Evolutionary conservation across 2,888 invertebrate species (phyloP), one percentile per base, ranked within the genome.

Genomic region (Pyrgus malvae): DNA sequence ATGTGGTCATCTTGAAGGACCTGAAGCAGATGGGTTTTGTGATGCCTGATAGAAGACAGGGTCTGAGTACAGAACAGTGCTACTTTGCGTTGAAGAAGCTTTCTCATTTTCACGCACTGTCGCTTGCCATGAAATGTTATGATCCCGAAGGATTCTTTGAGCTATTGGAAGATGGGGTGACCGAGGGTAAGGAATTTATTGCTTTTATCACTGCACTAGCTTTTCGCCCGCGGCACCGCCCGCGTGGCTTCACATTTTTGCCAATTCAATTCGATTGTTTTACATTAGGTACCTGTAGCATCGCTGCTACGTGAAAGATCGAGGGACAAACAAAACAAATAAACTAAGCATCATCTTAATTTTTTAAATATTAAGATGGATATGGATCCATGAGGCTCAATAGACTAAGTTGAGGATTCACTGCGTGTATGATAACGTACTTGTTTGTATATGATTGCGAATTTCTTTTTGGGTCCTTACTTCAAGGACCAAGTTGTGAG

Each of bases 81-180:
- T 85, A 89, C 57, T 85, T 91, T 1, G 91, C 93, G 2, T 71
- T 94, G 61, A 91, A 89, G 63, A 90, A 93, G 59, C 75, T 94
- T 31, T 93, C 93, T 0, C 92, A 91, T 59, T 91, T 94, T 59
- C 94, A 94, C 65, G 92, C 93, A 0, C 72, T 93, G 21, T 93
- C 94, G 0, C 69, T 94, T 58, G 92, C 92, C 0, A 92, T 93
- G 83, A 93, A 93, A 67, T 87, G 84, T 57, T 88, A 92, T 45
- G 79, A 91, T 58, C 92, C 92, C 17, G 89, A 91, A 56, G 84
- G 82, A 9, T 93, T 93, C 59, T 90, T 91, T 50, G 91, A 91
- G 58, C 72, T 91, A 21, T 56, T 91, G 4, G 80, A 89, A 38
- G 85, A 90, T 61, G 87, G 91, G 0, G 87, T 91, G 38, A 76